Base-by-base conservation (phyloP, 2,888 invertebrate species). In the Lithophane socia region DNA sequence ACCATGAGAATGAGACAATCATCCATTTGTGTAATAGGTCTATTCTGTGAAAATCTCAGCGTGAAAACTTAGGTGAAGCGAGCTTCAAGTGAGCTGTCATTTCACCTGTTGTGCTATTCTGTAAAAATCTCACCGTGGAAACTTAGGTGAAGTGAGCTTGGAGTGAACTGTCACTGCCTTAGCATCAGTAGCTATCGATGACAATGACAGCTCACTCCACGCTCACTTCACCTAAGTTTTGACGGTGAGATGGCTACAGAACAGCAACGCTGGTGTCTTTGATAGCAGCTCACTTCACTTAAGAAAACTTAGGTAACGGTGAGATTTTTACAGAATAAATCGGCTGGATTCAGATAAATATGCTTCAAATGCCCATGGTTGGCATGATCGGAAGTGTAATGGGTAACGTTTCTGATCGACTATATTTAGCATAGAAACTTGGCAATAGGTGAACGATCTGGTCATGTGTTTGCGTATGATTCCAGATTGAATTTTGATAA, bases 351-450 rank as follows among this genome's bases (percentile, higher is more conserved):
- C 9, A 24, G 16, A n/a, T 44, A n/a, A 1, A 60, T 29, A 13
- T 37, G 10, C n/a, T 8, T 18, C 18, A 1, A 52, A 60, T 60
- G 52, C 12, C 37, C 24, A 44, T 63, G 0, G 54, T 79, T 63
- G 54, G 44, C 54, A 63, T 74, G 52, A 54, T 65, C 24, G 80
- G 80, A 71, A 77, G 37, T 71, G 3, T 47, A 61, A 2, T 18
- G 37, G 16, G 8, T 47, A 37, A 61, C 16, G 47, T 77, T 54
- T 54, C 16, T 72, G 24, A 72, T 72, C 21, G 9, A 29, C 60
- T 77, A 79, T 54, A 77, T 61, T 54, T 77, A 77, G 79, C n/a
- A 8, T 54, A n/a, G 37, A 73, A 72, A 63, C 73, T 79, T 77
- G 77, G 77, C 77, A 77, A 54, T 37, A 72, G 61, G 80, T 72